Evolutionary conservation across 2,888 invertebrate genomes (phyloP).

Genomic region (Meteorus colon): DNA sequence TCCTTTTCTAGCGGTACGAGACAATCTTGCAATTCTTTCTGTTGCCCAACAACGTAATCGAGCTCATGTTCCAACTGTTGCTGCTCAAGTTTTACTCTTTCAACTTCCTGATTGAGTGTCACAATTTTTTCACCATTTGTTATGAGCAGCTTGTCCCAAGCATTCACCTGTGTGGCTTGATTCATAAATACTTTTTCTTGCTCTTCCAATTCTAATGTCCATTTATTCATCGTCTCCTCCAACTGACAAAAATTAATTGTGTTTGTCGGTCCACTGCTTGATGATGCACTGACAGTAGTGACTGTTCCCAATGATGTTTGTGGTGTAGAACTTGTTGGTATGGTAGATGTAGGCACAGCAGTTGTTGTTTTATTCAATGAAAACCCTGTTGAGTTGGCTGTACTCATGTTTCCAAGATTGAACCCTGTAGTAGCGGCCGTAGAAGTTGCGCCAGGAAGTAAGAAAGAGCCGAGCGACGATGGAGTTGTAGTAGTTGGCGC

Average conservation of each 20-base stretch:
- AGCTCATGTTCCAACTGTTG: conserved; percentile 92
- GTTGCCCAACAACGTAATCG: conserved; percentile 94
- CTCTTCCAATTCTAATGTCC: conserved; percentile 93
- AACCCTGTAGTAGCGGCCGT: conserved; percentile 51
- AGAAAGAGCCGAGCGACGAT: conserved; percentile 34
- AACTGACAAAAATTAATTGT: conserved; percentile 87
- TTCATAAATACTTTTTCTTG: conserved; percentile 94
- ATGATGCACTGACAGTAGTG: conserved; percentile 68
- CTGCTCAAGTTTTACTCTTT: conserved; percentile 91
- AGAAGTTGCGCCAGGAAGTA: conserved; percentile 45
- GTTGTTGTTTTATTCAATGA: conserved; percentile 49
- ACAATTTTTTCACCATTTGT: conserved; percentile 95
- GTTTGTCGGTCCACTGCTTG: conserved; percentile 67
- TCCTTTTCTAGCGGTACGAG: conserved; percentile 90
- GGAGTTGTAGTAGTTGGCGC: conserved; percentile 42
- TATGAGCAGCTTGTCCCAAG: conserved; percentile 94
- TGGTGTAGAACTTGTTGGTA: conserved; percentile 55
- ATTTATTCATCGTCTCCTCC: conserved; percentile 94
- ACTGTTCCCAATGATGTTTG: conserved; percentile 63
- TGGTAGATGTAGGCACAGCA: conserved; percentile 53
- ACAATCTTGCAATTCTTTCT: conserved; percentile 92
- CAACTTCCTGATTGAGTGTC: conserved; percentile 89
- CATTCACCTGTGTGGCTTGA: conserved; percentile 96
- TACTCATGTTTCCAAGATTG: conserved; percentile 42
- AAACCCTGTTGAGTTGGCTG: conserved; percentile 55